A percentile compares a stretch with the other conserved stretches of the same genome.
phyloP scores from a whole-genome alignment of 2,113 vertebrate genomes.

The Ptychochromis oligacanthus region DNA sequence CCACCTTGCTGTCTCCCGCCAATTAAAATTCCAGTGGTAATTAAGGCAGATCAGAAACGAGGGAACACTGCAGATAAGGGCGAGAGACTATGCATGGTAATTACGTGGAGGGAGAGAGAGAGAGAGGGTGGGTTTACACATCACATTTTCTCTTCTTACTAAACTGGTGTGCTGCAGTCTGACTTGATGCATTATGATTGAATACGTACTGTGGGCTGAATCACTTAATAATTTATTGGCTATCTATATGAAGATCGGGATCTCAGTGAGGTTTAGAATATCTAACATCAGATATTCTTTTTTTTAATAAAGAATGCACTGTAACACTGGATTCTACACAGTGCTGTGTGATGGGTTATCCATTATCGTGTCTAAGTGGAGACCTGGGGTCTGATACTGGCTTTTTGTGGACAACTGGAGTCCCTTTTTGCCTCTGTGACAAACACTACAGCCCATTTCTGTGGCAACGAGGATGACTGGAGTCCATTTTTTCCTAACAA shows the following conservation, averaged over 20 bases:
- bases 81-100: constrained; percentile 76
- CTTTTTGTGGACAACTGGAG: background rate
- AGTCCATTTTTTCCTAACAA: background rate
- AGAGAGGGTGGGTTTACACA: constrained; percentile 11
- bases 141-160: constrained; percentile 6
- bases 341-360: background rate
- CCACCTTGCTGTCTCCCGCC: constrained; percentile 78
- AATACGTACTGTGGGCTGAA: background rate
- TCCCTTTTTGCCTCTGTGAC: background rate
- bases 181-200: background rate
- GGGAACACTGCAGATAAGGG: constrained; percentile 72
- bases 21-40: constrained; percentile 84
- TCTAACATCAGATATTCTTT: background rate
- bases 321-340: background rate
- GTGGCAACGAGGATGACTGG: background rate
- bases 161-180: constrained; percentile 33
- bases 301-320: background rate
- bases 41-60: constrained; percentile 80
- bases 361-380: background rate
- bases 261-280: background rate
- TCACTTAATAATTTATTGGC: background rate
- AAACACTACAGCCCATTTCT: background rate
- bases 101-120: constrained; percentile 55
- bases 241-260: constrained; percentile 9
- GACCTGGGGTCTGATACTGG: background rate